Conservation (phyloP, 2,888 invertebrate species). For the Xestia c-nigrum region DNA sequence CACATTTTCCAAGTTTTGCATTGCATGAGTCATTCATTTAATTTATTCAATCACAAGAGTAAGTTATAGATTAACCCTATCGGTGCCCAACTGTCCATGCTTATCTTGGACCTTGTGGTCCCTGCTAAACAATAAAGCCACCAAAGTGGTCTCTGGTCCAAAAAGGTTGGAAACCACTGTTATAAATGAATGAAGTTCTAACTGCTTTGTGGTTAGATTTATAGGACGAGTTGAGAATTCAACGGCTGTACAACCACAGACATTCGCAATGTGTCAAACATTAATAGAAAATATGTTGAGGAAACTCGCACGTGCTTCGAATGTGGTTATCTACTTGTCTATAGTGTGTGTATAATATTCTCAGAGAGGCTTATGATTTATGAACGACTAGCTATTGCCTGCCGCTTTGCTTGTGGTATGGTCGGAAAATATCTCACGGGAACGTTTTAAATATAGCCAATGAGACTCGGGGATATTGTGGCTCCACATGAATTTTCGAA, state of each 20-base stretch:
- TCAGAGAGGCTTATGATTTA: neutral
- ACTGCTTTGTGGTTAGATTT: slow-evolving; percentile 17
- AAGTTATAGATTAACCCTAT: too few relatives aligned
- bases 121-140: too few relatives aligned
- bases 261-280: slow-evolving; percentile 5
- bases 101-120: too few relatives aligned
- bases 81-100: too few relatives aligned
- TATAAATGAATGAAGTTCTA: slow-evolving; percentile 5
- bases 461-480: neutral
- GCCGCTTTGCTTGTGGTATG: neutral
- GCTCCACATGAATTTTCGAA: neutral
- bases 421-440: neutral
- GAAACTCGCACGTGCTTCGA: slow-evolving; percentile 20
- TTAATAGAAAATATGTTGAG: slow-evolving; percentile 18
- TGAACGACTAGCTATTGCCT: neutral
- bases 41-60: too few relatives aligned
- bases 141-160: too few relatives aligned
- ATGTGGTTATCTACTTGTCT: neutral
- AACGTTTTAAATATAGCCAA: neutral
- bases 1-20: too few relatives aligned
- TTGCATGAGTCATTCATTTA: too few relatives aligned
- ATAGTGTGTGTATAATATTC: neutral
- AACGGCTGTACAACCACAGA: slow-evolving; percentile 12
- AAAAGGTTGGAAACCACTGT: neutral
- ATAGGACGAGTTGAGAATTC: slow-evolving; percentile 12